phyloP scores from a whole-genome alignment of 2,888 invertebrate species.

The Anagyrus pseudococci region DNA sequence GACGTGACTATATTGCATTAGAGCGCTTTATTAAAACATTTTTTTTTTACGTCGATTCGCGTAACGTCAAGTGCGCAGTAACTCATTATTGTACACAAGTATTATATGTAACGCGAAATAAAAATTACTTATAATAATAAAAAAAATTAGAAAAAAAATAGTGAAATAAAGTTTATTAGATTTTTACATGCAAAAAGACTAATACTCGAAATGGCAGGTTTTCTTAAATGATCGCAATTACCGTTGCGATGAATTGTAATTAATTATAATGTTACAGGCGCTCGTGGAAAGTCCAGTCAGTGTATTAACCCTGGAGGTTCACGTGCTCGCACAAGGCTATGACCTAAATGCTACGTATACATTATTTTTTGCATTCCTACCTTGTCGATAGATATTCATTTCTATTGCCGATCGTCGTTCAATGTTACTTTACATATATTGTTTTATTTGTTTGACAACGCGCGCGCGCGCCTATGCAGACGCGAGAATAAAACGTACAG shows the following conservation, averaged over 20 bases:
- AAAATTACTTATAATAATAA: not conserved
- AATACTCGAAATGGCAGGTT: not conserved
- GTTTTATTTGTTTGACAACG: no score
- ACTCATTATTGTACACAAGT: not conserved
- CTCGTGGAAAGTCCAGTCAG: conserved; percentile 12
- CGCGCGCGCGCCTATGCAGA: no score
- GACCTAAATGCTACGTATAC: conserved; percentile 17
- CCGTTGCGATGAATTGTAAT: conserved; percentile 6
- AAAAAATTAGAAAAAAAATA: not conserved
- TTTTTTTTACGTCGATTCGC: no score
- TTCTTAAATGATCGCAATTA: not conserved
- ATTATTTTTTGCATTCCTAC: not conserved
- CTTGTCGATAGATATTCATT: no score
- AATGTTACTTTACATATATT: no score
- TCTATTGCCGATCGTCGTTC: no score
- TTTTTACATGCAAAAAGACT: not conserved
- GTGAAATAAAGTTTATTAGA: not conserved
- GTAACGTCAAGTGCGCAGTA: no score
- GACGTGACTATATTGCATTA: no score
- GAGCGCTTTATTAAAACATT: no score
- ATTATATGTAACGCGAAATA: not conserved
- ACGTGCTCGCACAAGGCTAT: conserved; percentile 28
- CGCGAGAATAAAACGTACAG: no score
- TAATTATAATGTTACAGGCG: not conserved
- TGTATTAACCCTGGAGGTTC: conserved; percentile 21